Evolutionary conservation across 2,113 vertebrate species (phyloP).

Genomic region (Scytalopus superciliaris): DNA sequence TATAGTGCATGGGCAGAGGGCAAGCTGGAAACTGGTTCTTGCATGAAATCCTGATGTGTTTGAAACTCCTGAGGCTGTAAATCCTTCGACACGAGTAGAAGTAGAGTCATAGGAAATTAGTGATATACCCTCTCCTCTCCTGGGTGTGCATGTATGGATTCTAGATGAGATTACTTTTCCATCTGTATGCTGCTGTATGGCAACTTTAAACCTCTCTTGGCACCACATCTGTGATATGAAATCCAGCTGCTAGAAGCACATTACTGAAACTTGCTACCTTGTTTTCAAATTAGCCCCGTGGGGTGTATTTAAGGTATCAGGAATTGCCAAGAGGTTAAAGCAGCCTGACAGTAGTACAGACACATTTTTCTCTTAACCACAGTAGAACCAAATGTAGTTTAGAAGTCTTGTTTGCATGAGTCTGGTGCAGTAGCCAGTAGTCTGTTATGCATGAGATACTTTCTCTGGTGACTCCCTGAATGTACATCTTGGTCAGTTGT

Average conservation of each 20-base stretch:
- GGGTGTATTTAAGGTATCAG: not conserved
- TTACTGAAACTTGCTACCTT: slow-evolving; percentile 24
- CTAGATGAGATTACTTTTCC: slow-evolving; percentile 63
- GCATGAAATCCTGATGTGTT: slow-evolving; percentile 71
- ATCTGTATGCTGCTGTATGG: slow-evolving; percentile 70
- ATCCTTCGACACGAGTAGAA: slow-evolving; percentile 36
- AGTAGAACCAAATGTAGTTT: slow-evolving; percentile 57
- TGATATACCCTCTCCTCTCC: slow-evolving; percentile 27
- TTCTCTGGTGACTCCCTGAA: slow-evolving; percentile 28
- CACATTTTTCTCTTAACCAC: slow-evolving; percentile 45
- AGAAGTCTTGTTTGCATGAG: slow-evolving; percentile 68
- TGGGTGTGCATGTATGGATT: slow-evolving; percentile 73
- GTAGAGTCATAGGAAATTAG: slow-evolving; percentile 51
- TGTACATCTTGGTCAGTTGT: not conserved
- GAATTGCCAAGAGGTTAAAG: slow-evolving; percentile 69
- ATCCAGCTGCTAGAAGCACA: slow-evolving; percentile 2
- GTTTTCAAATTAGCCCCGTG: slow-evolving; percentile 30
- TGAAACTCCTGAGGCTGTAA: slow-evolving; percentile 41
- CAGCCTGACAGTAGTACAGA: slow-evolving; percentile 64
- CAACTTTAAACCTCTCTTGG: slow-evolving; percentile 70
- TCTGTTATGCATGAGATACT: slow-evolving; percentile 67
- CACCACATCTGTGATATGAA: slow-evolving; percentile 8
- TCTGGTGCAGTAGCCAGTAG: slow-evolving; percentile 29
- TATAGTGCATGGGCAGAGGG: slow-evolving; percentile 77
- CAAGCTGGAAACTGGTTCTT: slow-evolving; percentile 67